Evolutionary conservation across 2,797 vertebrate species (phyloP), one percentile per base, ranked within the genome.

Genomic region (Acipenser ruthenus): DNA sequence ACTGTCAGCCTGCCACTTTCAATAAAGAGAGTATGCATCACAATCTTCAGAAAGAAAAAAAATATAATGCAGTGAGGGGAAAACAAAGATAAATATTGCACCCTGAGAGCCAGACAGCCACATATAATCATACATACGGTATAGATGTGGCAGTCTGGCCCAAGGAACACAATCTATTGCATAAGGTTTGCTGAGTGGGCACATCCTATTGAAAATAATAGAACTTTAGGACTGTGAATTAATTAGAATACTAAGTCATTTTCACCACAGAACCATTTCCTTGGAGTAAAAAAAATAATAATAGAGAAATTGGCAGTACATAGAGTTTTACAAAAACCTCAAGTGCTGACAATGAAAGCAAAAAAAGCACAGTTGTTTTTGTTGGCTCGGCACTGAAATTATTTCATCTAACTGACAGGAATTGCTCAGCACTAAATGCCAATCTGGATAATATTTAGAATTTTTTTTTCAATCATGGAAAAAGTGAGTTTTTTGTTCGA

Each of bases 331-430:
- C 79, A 79, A 67, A 81, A 87, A 88, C 88, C 90, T 92, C 89
- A 86, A 86, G 87, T 89, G 79, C 87, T 91, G 85, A 80, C 86
- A 74, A 72, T 91, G 88, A 92, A 82, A 89, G 83, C 83, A 84
- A 74, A 89, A 74, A 89, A 86, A 85, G 81, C 89, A 37, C 23
- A 86, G 88, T 92, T 94, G 89, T 92, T 95, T 93, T 89, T 87
- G 76, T 94, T 95, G 93, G 91, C 91, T 15, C 82, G 83, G 84
- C 73, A 79, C 23, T 85, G 73, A 83, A 93, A 91, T 93, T 91
- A 93, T 83, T 83, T 92, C 87, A 90, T 88, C 87, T 73, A 84
- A 87, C 82, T 91, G 86, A 88, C 86, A 86, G 65, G 83, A 87
- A 81, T 81, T 85, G 86, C 87, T 90, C 85, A 84, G 79, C 76